These are phyloP conservation scores for Opisthograptis luteolata DNA, from an alignment of 2,888 invertebrate genomes.

Conservation along the genomic window DNA sequence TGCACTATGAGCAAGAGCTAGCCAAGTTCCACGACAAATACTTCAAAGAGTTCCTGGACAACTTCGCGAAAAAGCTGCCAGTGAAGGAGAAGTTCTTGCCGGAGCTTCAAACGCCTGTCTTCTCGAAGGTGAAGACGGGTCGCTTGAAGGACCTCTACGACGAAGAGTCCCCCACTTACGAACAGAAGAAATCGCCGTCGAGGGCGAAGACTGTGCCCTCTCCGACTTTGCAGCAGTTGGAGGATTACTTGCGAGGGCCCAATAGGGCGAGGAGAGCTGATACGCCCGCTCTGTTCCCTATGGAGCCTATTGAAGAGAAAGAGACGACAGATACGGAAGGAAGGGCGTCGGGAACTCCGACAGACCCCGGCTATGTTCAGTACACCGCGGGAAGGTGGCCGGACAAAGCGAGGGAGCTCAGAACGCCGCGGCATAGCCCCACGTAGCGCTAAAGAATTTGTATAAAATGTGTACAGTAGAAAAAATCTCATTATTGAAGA, in stretches of 20 bases:
- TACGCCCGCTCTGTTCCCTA: conserved; percentile 78
- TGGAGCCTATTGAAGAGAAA: conserved; percentile 80
- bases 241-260: conserved; percentile 74
- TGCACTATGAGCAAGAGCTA: conserved; percentile 75
- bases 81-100: conserved; percentile 76
- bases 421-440: conserved; percentile 85
- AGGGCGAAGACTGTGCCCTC: conserved; percentile 68
- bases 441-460: conserved; percentile 42
- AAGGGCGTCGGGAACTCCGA: conserved; percentile 86
- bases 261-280: conserved; percentile 64
- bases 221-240: conserved; percentile 78
- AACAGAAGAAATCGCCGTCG: conserved; percentile 67
- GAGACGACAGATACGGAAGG: conserved; percentile 66
- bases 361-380: conserved; percentile 89
- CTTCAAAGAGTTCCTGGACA: conserved; percentile 71
- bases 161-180: conserved; percentile 68
- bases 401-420: conserved; percentile 71
- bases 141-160: conserved; percentile 67
- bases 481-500: conserved; percentile 22
- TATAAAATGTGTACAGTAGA: conserved; percentile 9
- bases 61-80: conserved; percentile 62
- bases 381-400: conserved; percentile 89
- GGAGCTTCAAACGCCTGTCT: conserved; percentile 77
- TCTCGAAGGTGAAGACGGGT: conserved; percentile 74
- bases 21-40: conserved; percentile 77